A percentile compares a stretch with the other conserved stretches of the same genome.
Conservation (phyloP, 2,888 invertebrate species). For the Stenodema calcarata region DNA sequence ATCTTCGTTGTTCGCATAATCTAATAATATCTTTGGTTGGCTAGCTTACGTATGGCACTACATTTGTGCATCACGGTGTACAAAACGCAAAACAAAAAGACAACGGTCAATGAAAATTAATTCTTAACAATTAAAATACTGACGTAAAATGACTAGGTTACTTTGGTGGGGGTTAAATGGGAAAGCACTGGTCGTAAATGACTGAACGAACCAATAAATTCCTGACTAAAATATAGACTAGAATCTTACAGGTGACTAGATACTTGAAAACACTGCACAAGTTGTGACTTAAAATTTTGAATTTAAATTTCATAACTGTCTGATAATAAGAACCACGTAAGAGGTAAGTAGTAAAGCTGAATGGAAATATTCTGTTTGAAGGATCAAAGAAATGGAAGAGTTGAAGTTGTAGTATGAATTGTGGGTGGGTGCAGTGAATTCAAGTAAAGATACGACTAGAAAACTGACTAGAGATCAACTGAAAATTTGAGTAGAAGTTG, state of each 20-base stretch:
- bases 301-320: too few relatives aligned
- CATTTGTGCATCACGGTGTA: constrained; percentile 40
- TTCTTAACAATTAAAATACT: neutral
- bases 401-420: neutral
- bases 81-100: constrained; percentile 13
- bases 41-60: constrained; percentile 53
- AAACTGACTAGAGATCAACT: constrained; percentile 25
- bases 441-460: neutral
- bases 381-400: too few relatives aligned
- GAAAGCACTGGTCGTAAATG: neutral
- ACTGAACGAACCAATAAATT: neutral
- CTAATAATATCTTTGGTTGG: constrained; percentile 52
- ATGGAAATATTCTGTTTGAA: too few relatives aligned
- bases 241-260: neutral
- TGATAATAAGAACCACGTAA: too few relatives aligned
- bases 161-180: neutral
- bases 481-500: neutral
- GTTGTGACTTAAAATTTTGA: neutral
- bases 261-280: neutral
- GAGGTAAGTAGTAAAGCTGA: too few relatives aligned
- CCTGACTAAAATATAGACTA: constrained; percentile 8
- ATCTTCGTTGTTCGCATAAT: constrained; percentile 1
- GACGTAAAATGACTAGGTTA: neutral
- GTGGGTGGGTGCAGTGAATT: neutral
- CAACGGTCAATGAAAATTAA: constrained; percentile 6